Evolutionary conservation across 2,113 vertebrate species (phyloP), one percentile per base, ranked within the genome.

Genomic region (Tinamus guttatus): DNA sequence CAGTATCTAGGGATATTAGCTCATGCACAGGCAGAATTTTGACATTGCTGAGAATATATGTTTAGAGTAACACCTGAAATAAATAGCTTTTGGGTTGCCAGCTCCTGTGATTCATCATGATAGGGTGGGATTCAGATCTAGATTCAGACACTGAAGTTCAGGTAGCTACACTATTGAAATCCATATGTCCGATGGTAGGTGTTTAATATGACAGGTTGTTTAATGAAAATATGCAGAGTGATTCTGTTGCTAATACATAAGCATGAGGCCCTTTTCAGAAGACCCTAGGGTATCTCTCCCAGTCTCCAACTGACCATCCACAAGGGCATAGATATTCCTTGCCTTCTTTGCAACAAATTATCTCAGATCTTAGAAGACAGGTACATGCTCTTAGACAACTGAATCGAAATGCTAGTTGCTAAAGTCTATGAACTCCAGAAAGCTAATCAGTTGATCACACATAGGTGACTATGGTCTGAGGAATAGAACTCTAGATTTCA

Each of bases 151-250:
- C 24, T 22, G 54, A 17, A 41, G 9, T 71, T 84, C 8, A 36
- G 24, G 19, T 51, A 71, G 51, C 45, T 67, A 67, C 13, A 34
- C 16, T 58, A 62, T 2, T 36, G 58, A 51, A 15, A 52, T 40
- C 67, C 25, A 32, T 7, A 34, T 0, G 0, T 51, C 45, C 32
- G 40, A 11, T 41, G 3, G 4, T 43, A 67, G 4, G 9, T 41
- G 40, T 67, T 93, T 80, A 38, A 40, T 11, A 5, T 62, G 16
- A 32, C 6, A 34, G 2, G 3, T 1, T 47, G 34, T 54, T 10
- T 67, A 77, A 52, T 28, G 18, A 73, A 77, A 87, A 52, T 40
- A 52, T 5, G 4, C 32, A 4, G 4, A 7, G 7, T 69, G 25
- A 76, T 76, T 67, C 58, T 45, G 20, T 54, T 45, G 24, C 8